phyloP scores from a whole-genome alignment of 2,888 invertebrate species.

The Lacanobia oleracea region DNA sequence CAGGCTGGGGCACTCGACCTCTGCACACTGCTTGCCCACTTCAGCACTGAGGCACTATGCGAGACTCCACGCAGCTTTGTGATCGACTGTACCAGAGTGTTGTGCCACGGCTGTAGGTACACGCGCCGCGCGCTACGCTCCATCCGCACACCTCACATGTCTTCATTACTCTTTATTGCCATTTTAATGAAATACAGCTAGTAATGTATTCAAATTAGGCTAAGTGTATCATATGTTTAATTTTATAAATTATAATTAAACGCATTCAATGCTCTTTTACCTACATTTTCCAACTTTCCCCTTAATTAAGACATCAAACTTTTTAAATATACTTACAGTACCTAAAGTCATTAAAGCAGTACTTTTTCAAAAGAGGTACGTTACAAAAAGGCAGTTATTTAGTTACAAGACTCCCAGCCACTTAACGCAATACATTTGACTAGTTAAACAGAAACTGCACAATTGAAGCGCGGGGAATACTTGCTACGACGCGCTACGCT shows the following conservation, averaged over 20 bases:
- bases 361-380: constrained; percentile 14
- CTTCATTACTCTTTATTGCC: constrained; percentile 30
- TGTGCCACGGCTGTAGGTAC: neutral
- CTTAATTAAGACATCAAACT: constrained; percentile 12
- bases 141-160: neutral
- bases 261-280: neutral
- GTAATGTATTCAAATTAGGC: constrained; percentile 22
- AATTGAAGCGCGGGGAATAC: constrained; percentile 62
- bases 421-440: constrained; percentile 53
- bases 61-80: constrained; percentile 54
- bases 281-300: neutral
- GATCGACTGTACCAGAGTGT: constrained; percentile 30
- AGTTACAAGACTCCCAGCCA: constrained; percentile 39
- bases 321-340: constrained; percentile 11
- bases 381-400: constrained; percentile 33
- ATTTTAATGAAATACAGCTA: constrained; percentile 21
- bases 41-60: constrained; percentile 69
- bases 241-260: constrained; percentile 3
- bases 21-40: constrained; percentile 72
- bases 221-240: constrained; percentile 4
- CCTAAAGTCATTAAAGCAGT: constrained; percentile 1
- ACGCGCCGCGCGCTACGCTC: neutral
- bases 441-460: constrained; percentile 62
- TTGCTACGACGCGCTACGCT: constrained; percentile 66
- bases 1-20: constrained; percentile 82